Base-by-base conservation (phyloP, 1,140 invertebrate species). In the Rhagoletis pomonella region DNA sequence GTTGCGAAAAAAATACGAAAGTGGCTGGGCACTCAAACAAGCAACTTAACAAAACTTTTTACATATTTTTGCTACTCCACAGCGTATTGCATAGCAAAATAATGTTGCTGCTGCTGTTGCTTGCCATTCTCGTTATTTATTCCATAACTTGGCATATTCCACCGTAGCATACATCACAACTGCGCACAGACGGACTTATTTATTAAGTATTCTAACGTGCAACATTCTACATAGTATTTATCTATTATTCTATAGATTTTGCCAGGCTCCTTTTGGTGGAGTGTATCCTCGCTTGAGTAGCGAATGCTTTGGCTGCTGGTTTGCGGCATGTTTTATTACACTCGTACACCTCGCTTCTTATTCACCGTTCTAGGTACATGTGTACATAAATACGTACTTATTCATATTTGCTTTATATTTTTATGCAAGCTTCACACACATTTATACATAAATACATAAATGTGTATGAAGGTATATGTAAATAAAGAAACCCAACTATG, bases 311-410 rank as follows among this genome's bases (percentile, higher is more conserved):
- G 67, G 73, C 47, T 81, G 73, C 50, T n/a, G n/a, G n/a, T 47
- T 81, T 81, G 73, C 73, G 73, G 47, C 44, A 81, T 81, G 73
- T 81, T 81, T 81, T 55, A 55, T 55, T 81, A 81, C 47, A 55
- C 14, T n/a, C 19, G 50, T 81, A 19, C 14, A 5, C 19, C n/a
- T 81, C 73, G 44, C 50, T 55, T 5, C 50, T 81, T 62, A n/a
- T n/a, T 62, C 17, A 62, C 17, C 4, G 9, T 62, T 62, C 60
- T 62, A n/a, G n/a, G n/a, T n/a, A n/a, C n/a, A n/a, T n/a, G n/a
- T n/a, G n/a, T n/a, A n/a, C n/a, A n/a, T n/a, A n/a, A n/a, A n/a
- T n/a, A 62, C 60, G 17, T 62, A 12, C 17, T n/a, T 58, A 81
- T 81, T 81, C 73, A 81, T 55, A 81, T 81, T 81, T 81, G 73